These are phyloP conservation scores for Eulemur coronatus DNA, from an alignment of 2,797 vertebrate genomes.

Conservation along the genomic window DNA sequence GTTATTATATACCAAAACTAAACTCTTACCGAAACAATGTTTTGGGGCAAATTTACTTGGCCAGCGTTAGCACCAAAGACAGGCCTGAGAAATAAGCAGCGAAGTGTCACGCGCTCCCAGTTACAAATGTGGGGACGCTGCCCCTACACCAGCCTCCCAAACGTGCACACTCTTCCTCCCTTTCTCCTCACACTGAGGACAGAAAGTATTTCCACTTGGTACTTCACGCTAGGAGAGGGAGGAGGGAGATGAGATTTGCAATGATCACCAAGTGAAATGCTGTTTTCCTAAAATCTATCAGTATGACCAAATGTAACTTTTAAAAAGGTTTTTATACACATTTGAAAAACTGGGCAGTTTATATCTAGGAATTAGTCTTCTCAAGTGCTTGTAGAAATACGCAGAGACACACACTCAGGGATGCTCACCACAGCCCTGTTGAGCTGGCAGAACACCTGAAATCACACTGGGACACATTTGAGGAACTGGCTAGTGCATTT, in stretches of 20 bases:
- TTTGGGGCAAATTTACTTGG: not conserved
- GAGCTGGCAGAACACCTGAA: not conserved
- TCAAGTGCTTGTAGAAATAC: not conserved
- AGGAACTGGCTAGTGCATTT: not conserved
- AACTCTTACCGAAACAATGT: not conserved
- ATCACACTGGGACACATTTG: not conserved
- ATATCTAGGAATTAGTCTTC: not conserved
- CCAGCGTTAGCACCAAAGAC: not conserved
- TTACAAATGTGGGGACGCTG: not conserved
- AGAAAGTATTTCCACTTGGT: not conserved
- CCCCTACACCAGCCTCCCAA: not conserved
- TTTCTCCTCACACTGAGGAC: not conserved
- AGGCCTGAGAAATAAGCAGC: not conserved
- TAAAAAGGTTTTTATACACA: not conserved
- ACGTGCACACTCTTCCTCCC: not conserved
- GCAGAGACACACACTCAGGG: accelerated
- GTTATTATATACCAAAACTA: not conserved
- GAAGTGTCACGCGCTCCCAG: not conserved
- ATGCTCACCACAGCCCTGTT: not conserved
- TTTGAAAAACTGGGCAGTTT: not conserved
- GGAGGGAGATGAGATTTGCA: not conserved
- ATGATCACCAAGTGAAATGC: not conserved
- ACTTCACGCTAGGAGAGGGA: not conserved
- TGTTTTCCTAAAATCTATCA: not conserved
- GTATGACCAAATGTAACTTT: not conserved